A percentile compares a stretch with the other conserved stretches of the same genome.
These are phyloP conservation scores for Apistogramma diplotaenia DNA, from an alignment of 2,113 vertebrate species.

Conservation along the genomic window DNA sequence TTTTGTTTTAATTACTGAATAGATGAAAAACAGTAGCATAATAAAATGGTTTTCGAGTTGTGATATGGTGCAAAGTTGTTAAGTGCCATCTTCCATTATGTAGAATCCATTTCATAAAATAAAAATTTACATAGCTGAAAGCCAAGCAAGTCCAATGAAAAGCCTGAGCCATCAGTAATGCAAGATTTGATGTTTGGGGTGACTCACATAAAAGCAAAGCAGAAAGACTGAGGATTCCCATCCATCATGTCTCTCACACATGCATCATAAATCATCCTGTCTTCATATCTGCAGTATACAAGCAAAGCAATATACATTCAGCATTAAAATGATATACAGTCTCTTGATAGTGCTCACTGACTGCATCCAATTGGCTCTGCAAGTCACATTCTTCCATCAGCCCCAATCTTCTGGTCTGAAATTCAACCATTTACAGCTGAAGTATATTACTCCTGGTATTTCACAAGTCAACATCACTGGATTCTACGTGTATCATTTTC, in stretches of 20 bases:
- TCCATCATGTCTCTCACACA: constrained; percentile 22
- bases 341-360: constrained; percentile 1
- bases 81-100: background rate
- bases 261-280: constrained; percentile 34
- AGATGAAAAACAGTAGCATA: background rate
- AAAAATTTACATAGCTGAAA: background rate
- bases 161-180: background rate
- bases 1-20: background rate
- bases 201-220: constrained; percentile 4
- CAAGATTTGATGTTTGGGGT: constrained; percentile 4
- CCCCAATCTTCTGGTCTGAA: constrained; percentile 1
- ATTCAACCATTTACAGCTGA: background rate
- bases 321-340: constrained; percentile 49
- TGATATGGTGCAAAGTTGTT: background rate
- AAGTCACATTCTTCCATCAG: constrained; percentile 41
- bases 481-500: background rate
- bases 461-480: background rate
- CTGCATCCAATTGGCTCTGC: constrained; percentile 23
- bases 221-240: constrained; percentile 4
- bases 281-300: constrained; percentile 1
- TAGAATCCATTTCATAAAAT: background rate
- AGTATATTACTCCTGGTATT: constrained; percentile 28
- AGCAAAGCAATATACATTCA: constrained; percentile 34
- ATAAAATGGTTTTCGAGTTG: background rate
- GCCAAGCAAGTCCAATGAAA: constrained; percentile 19